phyloP scores from a whole-genome alignment of 2,113 vertebrate genomes.

The Apodemus speciosus region DNA sequence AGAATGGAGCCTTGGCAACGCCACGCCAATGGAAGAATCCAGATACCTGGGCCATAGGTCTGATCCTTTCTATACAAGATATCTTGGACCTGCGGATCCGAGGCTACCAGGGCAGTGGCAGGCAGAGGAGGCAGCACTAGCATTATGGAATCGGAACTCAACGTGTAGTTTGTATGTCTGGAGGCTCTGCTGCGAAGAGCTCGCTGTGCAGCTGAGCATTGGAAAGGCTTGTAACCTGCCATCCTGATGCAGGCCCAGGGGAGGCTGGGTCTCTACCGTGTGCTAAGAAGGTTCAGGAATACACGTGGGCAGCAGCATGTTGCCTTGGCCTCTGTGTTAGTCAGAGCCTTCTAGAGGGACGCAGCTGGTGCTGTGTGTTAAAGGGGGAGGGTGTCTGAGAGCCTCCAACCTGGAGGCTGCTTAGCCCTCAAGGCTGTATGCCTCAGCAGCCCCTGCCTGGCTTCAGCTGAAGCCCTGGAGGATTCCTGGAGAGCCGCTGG shows the following conservation, averaged over 20 bases:
- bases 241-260: neutral
- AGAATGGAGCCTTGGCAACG: rapidly evolving
- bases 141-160: neutral
- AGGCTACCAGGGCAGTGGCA: neutral
- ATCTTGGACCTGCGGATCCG: neutral
- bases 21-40: neutral
- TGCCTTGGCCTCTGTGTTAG: neutral
- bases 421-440: neutral
- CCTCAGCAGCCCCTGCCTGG: neutral
- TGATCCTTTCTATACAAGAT: neutral
- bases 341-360: neutral
- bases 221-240: no score
- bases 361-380: neutral
- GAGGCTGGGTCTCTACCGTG: rapidly evolving
- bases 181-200: neutral
- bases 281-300: neutral
- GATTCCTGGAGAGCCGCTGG: neutral
- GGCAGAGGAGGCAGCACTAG: rapidly evolving
- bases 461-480: neutral
- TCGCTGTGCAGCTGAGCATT: neutral
- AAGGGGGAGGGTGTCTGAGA: neutral
- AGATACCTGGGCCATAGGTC: neutral
- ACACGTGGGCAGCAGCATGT: no score
- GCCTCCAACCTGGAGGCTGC: neutral
- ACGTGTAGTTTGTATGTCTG: neutral